phyloP scores from a whole-genome alignment of 2,797 vertebrate genomes.

The Cetoscarus ocellatus region DNA sequence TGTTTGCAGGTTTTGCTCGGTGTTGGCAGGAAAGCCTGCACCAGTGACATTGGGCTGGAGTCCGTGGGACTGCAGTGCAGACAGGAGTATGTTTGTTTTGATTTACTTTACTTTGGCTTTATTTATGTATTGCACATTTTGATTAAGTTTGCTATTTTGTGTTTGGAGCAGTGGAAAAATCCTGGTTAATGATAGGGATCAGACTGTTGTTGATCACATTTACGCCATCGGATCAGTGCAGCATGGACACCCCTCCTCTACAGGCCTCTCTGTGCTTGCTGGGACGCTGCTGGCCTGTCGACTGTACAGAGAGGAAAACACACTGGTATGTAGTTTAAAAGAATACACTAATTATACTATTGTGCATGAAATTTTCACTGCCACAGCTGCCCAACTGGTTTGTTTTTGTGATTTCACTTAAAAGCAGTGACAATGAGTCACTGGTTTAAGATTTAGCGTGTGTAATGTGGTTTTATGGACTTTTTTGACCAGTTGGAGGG shows the following conservation, averaged over 20 bases:
- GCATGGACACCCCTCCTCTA: slow-evolving; percentile 84
- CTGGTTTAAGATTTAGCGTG: too few relatives aligned
- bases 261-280: slow-evolving; percentile 87
- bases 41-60: slow-evolving; percentile 85
- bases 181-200: slow-evolving; percentile 86
- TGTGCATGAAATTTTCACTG: too few relatives aligned
- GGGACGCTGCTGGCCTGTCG: slow-evolving; percentile 83
- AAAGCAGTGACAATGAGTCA: too few relatives aligned
- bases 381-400: too few relatives aligned
- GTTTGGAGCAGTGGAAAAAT: slow-evolving; percentile 85
- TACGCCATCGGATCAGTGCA: slow-evolving; percentile 87
- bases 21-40: slow-evolving; percentile 86
- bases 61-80: slow-evolving; percentile 85
- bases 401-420: too few relatives aligned
- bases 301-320: slow-evolving; percentile 78
- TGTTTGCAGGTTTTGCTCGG: slow-evolving; percentile 85
- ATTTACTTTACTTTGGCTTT: background rate
- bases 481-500: too few relatives aligned
- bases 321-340: slow-evolving; percentile 71
- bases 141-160: slow-evolving; percentile 1
- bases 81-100: slow-evolving; percentile 80
- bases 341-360: background rate
- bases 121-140: background rate
- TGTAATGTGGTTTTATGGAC: too few relatives aligned
- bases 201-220: slow-evolving; percentile 85